phyloP scores from a whole-genome alignment of 2,797 vertebrate genomes.

The Pantherophis alleghaniensis region DNA sequence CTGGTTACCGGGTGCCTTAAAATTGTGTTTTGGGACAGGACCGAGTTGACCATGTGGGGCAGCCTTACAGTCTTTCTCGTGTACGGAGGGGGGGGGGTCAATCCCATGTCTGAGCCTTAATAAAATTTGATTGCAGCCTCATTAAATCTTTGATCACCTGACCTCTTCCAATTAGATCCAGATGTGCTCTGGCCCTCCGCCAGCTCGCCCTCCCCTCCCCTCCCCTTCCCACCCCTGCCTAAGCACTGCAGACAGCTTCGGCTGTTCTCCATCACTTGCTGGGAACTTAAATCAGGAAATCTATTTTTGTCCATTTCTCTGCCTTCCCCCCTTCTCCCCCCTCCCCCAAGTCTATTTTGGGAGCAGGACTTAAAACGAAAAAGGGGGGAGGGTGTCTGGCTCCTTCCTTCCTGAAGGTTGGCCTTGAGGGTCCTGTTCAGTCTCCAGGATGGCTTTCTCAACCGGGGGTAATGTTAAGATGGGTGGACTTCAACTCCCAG shows the following conservation, averaged over 20 bases:
- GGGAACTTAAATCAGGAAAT: conserved; percentile 39
- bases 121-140: conserved; percentile 50
- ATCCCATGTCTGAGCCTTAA: conserved; percentile 40
- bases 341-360: not conserved
- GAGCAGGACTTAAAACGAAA: not conserved
- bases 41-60: fast-evolving
- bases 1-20: not conserved
- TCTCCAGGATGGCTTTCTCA: too few relatives aligned
- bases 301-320: conserved; percentile 50
- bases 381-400: not conserved
- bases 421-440: not conserved
- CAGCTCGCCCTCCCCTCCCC: not conserved
- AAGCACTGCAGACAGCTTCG: conserved; percentile 41
- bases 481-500: not conserved
- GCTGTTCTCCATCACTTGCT: conserved; percentile 1
- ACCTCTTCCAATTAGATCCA: conserved; percentile 54
- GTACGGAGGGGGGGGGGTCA: not conserved
- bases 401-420: too few relatives aligned
- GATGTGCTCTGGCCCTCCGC: conserved; percentile 52
- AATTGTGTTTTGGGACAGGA: not conserved
- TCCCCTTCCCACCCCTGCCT: conserved; percentile 5
- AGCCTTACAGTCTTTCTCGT: fast-evolving
- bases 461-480: not conserved
- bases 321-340: not conserved
- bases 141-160: conserved; percentile 60